Evolutionary conservation across 2,888 invertebrate genomes (phyloP).

Genomic region (Malthinus seriepunctatus): DNA sequence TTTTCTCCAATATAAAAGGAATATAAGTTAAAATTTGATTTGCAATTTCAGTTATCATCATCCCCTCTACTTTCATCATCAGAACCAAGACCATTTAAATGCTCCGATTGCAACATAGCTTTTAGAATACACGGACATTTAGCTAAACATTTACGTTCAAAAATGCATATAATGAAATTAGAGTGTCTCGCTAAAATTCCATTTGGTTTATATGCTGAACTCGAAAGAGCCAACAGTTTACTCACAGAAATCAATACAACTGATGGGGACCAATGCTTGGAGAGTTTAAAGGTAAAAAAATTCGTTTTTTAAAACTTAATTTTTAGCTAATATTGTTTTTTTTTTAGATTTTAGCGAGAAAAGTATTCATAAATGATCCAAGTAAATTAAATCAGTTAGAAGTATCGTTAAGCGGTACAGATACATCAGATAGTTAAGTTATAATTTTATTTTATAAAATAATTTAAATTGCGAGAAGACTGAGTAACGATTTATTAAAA

Average conservation of each 20-base stretch:
- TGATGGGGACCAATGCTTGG: slow-evolving; percentile 92
- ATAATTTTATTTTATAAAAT: slow-evolving; percentile 30
- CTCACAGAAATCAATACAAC: slow-evolving; percentile 95
- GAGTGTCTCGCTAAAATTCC: slow-evolving; percentile 92
- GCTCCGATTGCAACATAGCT: slow-evolving; percentile 93
- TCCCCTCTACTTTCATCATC: slow-evolving; percentile 75
- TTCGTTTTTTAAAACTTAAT: background rate
- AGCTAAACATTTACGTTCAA: slow-evolving; percentile 94
- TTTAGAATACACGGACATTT: slow-evolving; percentile 96
- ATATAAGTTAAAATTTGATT: background rate
- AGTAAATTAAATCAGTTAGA: slow-evolving; percentile 65
- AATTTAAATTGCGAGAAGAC: slow-evolving; percentile 42
- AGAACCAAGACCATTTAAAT: slow-evolving; percentile 95
- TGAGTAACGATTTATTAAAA: slow-evolving; percentile 39
- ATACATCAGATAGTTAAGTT: slow-evolving; percentile 41
- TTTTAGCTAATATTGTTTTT: slow-evolving; percentile 10
- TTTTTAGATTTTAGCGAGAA: slow-evolving; percentile 74
- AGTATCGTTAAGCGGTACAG: slow-evolving; percentile 37
- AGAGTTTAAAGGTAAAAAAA: slow-evolving; percentile 71
- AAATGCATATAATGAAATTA: slow-evolving; percentile 93
- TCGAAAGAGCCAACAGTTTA: slow-evolving; percentile 87
- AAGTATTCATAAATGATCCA: slow-evolving; percentile 80
- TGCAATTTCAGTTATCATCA: slow-evolving; percentile 48
- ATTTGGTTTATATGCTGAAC: slow-evolving; percentile 91
- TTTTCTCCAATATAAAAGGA: background rate